phyloP scores from a whole-genome alignment of 2,113 vertebrate genomes.

The Grantiella picta region DNA sequence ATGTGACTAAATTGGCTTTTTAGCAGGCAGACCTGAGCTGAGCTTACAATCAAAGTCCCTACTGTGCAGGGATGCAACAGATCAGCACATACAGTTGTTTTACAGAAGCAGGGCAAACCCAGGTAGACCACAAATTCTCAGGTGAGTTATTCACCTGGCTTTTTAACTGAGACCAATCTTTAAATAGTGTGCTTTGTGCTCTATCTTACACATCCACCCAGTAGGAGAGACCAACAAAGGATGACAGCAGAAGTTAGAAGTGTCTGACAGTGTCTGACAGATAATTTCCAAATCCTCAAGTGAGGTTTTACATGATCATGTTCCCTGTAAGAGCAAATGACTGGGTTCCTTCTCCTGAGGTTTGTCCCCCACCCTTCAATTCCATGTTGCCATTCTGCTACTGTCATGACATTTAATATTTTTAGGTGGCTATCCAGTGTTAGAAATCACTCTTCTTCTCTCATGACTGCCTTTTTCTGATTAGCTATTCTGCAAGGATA shows the following conservation, averaged over 20 bases:
- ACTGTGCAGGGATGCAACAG: background rate
- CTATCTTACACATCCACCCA: background rate
- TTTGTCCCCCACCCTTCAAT: background rate
- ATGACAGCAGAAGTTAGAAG: background rate
- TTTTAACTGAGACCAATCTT: background rate
- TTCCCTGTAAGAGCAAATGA: background rate
- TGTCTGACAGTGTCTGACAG: background rate
- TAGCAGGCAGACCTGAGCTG: background rate
- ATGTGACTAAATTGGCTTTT: background rate
- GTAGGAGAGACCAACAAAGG: background rate
- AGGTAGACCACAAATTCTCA: background rate
- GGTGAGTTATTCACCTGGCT: background rate
- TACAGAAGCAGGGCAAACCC: background rate
- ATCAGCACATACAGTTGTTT: background rate
- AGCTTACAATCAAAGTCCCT: background rate
- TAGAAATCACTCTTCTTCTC: background rate
- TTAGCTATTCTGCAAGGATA: background rate
- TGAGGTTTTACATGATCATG: background rate
- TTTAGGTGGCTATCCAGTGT: background rate
- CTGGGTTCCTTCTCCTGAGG: background rate
- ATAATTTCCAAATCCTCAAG: background rate
- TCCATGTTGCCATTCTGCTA: background rate
- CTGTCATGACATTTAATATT: background rate
- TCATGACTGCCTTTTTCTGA: background rate
- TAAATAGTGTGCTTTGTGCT: background rate